Base-by-base conservation (phyloP, 2,797 vertebrate species). In the Aulostomus chinensis region DNA sequence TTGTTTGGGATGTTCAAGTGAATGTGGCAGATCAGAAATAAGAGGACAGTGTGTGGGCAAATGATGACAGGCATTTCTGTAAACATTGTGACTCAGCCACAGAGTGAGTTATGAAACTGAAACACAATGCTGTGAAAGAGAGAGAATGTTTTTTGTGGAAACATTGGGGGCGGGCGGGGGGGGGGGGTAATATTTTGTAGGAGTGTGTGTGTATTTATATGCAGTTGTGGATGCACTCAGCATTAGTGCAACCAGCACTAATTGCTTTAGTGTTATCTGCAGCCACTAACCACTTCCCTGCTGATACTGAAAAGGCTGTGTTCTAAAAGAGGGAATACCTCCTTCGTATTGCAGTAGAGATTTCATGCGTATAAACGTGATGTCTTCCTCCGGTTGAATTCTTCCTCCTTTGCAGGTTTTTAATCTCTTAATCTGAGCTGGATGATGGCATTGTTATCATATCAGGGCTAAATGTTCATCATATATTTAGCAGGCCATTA, bases 81-180 rank as follows among this genome's bases (percentile, higher is more conserved):
- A 77, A 84, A 89, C 80, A 85, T 47, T 60, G 49, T 86, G 84
- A 86, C 77, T 86, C 78, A 85, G 73, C 35, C 26, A 7, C 47
- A 42, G 67, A 61, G 62, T 55, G 71, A 80, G 67, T 72, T 76
- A 68, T 73, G 60, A 69, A 78, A 77, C 45, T 77, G 67, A 69
- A 78, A 81, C 63, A 65, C 54, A 76, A 70, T 46, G 65, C 61
- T 31, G 38, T 45, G 57, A 74, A 80, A 68, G 58, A 60, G 52
- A 64, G 62, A 66, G 57, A n/a, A n/a, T n/a, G n/a, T n/a, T n/a
- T n/a, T n/a, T n/a, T n/a, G n/a, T n/a, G n/a, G n/a, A n/a, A n/a
- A n/a, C n/a, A n/a, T n/a, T n/a, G n/a, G n/a, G n/a, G n/a, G n/a
- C n/a, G n/a, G n/a, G n/a, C n/a, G n/a, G n/a, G 16, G 18, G 21